phyloP scores from a whole-genome alignment of 2,888 invertebrate species.

The Caenorhabditis panamensis region DNA sequence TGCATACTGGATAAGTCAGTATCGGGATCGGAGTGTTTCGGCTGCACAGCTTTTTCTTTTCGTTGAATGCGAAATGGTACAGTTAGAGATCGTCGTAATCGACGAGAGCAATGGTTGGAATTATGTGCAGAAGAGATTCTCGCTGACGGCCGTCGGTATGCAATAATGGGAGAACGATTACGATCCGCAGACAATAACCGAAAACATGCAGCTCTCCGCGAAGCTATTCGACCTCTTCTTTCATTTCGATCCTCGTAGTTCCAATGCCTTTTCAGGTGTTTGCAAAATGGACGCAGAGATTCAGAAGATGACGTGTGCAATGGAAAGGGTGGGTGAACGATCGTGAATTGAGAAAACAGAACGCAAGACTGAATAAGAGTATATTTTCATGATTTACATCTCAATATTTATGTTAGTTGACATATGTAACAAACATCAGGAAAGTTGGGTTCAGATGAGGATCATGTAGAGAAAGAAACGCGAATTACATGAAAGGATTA shows the following conservation, averaged over 20 bases:
- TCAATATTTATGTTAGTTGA: slow-evolving; percentile 2
- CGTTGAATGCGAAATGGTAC: slow-evolving; percentile 38
- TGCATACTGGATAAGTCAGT: slow-evolving; percentile 43
- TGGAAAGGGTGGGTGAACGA: slow-evolving; percentile 82
- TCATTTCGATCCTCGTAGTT: slow-evolving; percentile 96
- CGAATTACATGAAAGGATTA: slow-evolving; percentile 14
- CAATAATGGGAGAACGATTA: slow-evolving; percentile 64
- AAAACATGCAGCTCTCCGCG: slow-evolving; percentile 59
- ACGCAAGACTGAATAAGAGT: no score
- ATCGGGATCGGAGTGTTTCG: slow-evolving; percentile 54
- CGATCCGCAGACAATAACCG: slow-evolving; percentile 58
- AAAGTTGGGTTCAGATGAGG: background rate
- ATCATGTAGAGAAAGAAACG: slow-evolving; percentile 17
- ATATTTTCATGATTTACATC: no score
- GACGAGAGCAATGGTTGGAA: slow-evolving; percentile 1
- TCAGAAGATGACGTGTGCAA: no score
- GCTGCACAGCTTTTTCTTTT: slow-evolving; percentile 15
- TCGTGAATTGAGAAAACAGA: no score
- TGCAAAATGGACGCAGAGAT: slow-evolving; percentile 75
- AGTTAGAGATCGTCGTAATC: slow-evolving; percentile 47
- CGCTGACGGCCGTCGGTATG: slow-evolving; percentile 82
- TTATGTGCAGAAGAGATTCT: no score
- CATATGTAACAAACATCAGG: background rate
- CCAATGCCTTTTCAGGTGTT: slow-evolving; percentile 94
- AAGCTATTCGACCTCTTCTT: slow-evolving; percentile 87